Conservation (phyloP, 1,140 invertebrate genomes). For the Philotrypesis tridentata region DNA sequence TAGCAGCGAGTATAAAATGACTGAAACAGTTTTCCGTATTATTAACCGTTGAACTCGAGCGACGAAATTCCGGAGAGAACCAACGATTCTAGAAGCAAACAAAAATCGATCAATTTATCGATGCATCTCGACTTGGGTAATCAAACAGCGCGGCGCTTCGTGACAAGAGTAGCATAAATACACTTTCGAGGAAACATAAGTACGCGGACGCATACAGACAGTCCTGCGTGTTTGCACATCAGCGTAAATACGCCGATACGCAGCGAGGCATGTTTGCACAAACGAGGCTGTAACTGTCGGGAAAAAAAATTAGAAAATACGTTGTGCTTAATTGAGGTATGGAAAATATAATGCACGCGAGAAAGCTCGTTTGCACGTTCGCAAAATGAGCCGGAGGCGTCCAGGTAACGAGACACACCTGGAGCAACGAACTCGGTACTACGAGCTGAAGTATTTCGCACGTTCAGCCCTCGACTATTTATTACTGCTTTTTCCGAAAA, state of each 20-base stretch:
- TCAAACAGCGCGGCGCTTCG: too few species aligned
- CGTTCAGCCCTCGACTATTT: neutral
- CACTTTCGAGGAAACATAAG: constrained; percentile 21
- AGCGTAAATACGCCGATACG: neutral
- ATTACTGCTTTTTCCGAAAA: neutral
- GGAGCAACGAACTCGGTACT: constrained; percentile 39
- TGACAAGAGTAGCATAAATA: too few species aligned
- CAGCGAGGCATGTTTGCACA: neutral
- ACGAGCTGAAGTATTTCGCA: neutral
- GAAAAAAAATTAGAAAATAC: too few species aligned
- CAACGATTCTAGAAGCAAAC: too few species aligned
- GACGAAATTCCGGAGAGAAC: constrained; percentile 9
- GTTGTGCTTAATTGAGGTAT: too few species aligned
- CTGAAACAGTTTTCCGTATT: constrained; percentile 29
- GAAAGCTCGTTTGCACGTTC: too few species aligned
- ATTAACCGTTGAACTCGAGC: constrained; percentile 30
- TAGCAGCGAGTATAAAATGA: neutral
- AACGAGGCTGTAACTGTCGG: neutral
- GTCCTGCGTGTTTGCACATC: neutral
- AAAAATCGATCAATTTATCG: too few species aligned
- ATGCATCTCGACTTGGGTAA: neutral
- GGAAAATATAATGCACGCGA: too few species aligned
- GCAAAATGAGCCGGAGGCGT: neutral
- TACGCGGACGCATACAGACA: neutral
- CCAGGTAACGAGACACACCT: constrained; percentile 49